These are phyloP conservation scores for Taenioides sp. DNA, from an alignment of 2,797 vertebrate genomes.

Conservation along the genomic window DNA sequence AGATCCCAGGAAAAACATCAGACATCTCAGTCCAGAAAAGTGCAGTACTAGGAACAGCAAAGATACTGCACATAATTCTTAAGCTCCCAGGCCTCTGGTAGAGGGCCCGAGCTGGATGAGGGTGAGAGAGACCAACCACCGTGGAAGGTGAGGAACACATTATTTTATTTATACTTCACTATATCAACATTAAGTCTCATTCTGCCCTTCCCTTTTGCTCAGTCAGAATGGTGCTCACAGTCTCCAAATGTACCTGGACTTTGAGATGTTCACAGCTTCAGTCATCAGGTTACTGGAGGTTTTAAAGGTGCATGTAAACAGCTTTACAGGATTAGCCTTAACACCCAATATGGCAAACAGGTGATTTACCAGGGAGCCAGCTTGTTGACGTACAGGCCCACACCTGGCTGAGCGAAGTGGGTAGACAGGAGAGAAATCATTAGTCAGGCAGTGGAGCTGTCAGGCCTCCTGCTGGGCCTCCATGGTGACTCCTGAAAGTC, in stretches of 20 bases:
- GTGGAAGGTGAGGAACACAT: too few relatives aligned
- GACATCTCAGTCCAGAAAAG: too few relatives aligned
- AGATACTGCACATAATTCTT: too few relatives aligned
- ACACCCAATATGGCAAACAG: constrained; percentile 45
- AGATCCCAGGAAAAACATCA: too few relatives aligned
- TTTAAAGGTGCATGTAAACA: constrained; percentile 50
- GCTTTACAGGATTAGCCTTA: constrained; percentile 55
- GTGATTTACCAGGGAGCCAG: constrained; percentile 35
- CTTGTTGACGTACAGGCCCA: constrained; percentile 21
- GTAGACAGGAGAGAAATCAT: constrained; percentile 45
- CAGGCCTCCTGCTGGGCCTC: constrained; percentile 52
- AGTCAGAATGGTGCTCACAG: background rate
- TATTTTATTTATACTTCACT: too few relatives aligned
- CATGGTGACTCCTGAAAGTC: constrained; percentile 13
- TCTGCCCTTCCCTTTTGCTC: background rate
- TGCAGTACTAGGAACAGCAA: too few relatives aligned
- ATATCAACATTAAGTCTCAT: background rate
- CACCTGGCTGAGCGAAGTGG: constrained; percentile 36
- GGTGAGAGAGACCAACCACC: too few relatives aligned
- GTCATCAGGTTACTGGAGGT: constrained; percentile 17
- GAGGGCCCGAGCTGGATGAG: too few relatives aligned
- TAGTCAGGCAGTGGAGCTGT: constrained; percentile 55
- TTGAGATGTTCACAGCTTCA: constrained; percentile 38
- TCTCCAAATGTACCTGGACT: constrained; percentile 10
- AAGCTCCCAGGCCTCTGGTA: too few relatives aligned